A percentile compares a stretch with the other conserved stretches of the same genome.
Evolutionary conservation across 2,113 vertebrate genomes (phyloP).

Genomic region (Sylvilagus bachmani): DNA sequence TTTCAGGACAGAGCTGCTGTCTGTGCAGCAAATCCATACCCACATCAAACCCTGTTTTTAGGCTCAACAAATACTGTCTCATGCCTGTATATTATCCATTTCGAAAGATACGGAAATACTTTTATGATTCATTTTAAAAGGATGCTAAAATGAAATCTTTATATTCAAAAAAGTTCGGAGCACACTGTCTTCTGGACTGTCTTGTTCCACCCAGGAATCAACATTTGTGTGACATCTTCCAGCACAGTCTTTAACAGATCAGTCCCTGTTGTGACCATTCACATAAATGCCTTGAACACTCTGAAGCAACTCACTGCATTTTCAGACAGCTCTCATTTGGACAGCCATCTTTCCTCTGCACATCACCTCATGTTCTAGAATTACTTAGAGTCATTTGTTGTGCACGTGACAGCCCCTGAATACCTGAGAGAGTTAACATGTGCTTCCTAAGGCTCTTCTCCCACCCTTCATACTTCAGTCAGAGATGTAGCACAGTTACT

Average conservation of each 20-base stretch:
- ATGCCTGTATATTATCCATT: not conserved
- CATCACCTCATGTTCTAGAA: not conserved
- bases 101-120: not conserved
- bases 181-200: not conserved
- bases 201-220: not conserved
- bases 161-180: not conserved
- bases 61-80: not conserved
- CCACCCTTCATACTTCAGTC: not conserved
- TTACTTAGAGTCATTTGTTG: constrained; percentile 2
- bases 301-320: not conserved
- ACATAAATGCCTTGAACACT: not conserved
- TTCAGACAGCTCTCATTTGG: constrained; percentile 45
- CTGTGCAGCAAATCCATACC: not conserved
- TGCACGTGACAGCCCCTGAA: not conserved
- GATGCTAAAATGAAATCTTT: constrained; percentile 6
- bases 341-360: constrained; percentile 33
- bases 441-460: not conserved
- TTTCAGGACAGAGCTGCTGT: not conserved
- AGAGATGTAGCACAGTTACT: not conserved
- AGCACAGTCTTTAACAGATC: not conserved
- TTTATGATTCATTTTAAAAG: constrained; percentile 23
- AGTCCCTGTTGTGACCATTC: not conserved
- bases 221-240: not conserved
- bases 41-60: not conserved
- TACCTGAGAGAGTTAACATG: not conserved